Evolutionary conservation across 2,888 invertebrate genomes (phyloP), one percentile per base, ranked within the genome.

Genomic region (Cryptophagus acutangulus): DNA sequence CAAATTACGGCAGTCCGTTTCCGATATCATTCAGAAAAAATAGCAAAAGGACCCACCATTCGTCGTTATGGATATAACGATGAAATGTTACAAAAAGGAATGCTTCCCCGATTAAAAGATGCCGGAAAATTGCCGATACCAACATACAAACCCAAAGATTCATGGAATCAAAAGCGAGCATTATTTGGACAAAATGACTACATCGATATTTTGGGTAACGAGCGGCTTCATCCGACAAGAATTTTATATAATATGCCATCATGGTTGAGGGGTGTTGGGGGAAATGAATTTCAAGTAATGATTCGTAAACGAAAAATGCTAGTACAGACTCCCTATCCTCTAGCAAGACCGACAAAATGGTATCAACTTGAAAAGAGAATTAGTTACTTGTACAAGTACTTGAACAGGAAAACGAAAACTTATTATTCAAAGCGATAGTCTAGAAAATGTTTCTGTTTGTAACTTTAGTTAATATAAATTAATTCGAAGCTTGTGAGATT

Each of bases 141-240:
- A 0, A 71, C 77, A 24, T 87, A 87, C 55, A 74, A 78, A 39
- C 90, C 90, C 2, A 76, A 72, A 49, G 79, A 91, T 69, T 59
- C 69, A 1, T 96, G 94, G 94, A 62, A 72, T 0, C 77, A 81
- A 52, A 84, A 81, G 55, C 78, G 78, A 59, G 91, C 93, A 1
- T 66, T 91, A 1, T 92, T 88, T 72, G 96, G 96, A 0, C 94
- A 94, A 66, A 96, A 96, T 71, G 95, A 96, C 69, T 96, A 95
- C 62, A 93, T 96, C 49, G 95, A 97, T 66, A 93, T 97, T 42
- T 74, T 97, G 36, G 96, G 96, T 1, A 81, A 84, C 60, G 89
- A 87, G 18, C 74, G 75, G 10, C 49, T 80, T 40, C 89, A 93
- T 65, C 95, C 96, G 0, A 82, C 86, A 0, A 84, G 81, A 62